Evolutionary conservation across 2,113 vertebrate genomes (phyloP), one percentile per base, ranked within the genome.

Genomic region (Polypterus senegalus): DNA sequence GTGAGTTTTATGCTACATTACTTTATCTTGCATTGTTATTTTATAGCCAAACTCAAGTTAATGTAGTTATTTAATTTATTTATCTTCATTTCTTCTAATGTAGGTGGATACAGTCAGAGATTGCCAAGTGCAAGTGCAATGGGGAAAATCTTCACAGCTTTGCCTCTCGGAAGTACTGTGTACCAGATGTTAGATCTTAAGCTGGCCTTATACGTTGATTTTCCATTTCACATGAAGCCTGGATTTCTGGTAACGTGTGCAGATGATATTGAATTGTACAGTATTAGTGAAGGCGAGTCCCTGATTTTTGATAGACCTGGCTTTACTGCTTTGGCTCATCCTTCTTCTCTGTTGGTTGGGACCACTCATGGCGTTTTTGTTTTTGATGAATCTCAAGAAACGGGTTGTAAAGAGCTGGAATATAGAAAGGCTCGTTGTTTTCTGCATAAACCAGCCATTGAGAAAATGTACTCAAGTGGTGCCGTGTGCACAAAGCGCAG

Each of bases 141-240:
- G 70, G 94, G 96, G 3, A 97, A 98, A 81, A 87, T 97, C 69
- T 95, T 98, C 73, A 89, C 81, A 0, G 84, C 92, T 3, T 44
- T 97, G 64, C 94, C 96, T 0, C 51, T 94, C 4, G 92, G 93
- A 0, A 69, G 87, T 0, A 91, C 92, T 1, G 5, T 90, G 55
- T 92, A 79, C 70, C 93, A 99, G 80, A 98, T 99, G 93, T 58
- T 99, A 70, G 94, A 99, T 63, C 80, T 99, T 66, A 98, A 99
- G 66, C 75, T 99, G 54, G 87, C 91, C 67, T 89, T 94, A 79
- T 99, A 96, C 61, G 76, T 99, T 7, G 92, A 98, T 59, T 92
- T 99, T 49, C 94, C 94, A 0, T 59, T 59, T 0, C 80, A 74
- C 51, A 98, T 97, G 94, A 86, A 76, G 3, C 92, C 94, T 0